Base-by-base conservation (phyloP, 2,888 invertebrate genomes). In the Cheilosia urbana region DNA sequence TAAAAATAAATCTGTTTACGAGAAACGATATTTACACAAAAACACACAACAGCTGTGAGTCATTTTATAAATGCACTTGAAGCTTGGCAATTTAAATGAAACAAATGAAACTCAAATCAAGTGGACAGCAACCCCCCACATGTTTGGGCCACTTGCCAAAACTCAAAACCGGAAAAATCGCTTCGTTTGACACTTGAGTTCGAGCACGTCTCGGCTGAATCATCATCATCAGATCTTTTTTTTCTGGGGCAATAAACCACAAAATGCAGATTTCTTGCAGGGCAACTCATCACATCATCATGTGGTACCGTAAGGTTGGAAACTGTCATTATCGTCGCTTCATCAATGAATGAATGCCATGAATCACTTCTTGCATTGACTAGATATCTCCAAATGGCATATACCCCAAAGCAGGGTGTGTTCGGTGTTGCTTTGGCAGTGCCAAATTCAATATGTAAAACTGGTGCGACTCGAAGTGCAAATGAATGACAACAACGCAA, bases 161-260 rank as follows among this genome's bases (percentile, higher is more conserved):
- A 19, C n/a, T 51, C 21, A 57, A 49, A 77, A 66, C 71, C 71
- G 82, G 82, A 71, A 82, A 53, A 76, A 78, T 42, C 58, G 69
- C 60, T 72, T 60, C 72, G 17, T 45, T 76, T 77, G 81, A 63
- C 71, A 76, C 77, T 82, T 78, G 72, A 73, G 68, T 79, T 77
- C 77, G 55, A 71, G 47, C 81, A 69, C 40, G 45, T 57, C 51
- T 49, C 37, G 37, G 76, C 30, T 82, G 77, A 82, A 62, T 82
- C 82, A 82, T 47, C 71, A 69, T 13, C 30, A 19, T 2, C 17
- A 9, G n/a, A 7, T 9, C 4, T 9, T 47, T 47, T 17, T 19
- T 24, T 37, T 47, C 24, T 69, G 13, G 53, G 37, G 19, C 17
- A 82, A 71, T 47, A 71, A 77, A 55, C 79, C 62, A 47, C 75